Evolutionary conservation across 92 coral and sea anemone species (phyloP), one percentile per base, ranked within the genome.

Genomic region (Phymanthus crucifer): DNA sequence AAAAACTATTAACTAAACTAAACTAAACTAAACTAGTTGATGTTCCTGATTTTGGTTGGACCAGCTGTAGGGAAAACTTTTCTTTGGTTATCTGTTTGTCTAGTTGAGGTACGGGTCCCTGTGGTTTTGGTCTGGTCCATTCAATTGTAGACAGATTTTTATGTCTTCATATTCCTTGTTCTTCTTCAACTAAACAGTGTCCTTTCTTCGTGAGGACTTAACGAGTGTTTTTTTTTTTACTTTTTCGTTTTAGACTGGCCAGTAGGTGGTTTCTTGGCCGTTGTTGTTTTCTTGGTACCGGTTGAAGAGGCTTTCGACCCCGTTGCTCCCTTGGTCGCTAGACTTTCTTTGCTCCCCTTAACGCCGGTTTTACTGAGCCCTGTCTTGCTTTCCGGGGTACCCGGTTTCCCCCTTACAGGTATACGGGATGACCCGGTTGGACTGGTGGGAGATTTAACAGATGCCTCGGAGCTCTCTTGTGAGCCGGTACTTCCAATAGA

Each of bases 401-500:
- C 12, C 6, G 80, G 2, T 32, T 61, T 61, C 9, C 71, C 47
- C 40, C 35, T 78, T 8, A 73, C 45, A 11, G 80, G 80, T 56
- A 73, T 73, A 17, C 79, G 79, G 16, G 80, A 72, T 19, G 73
- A 26, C 17, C 68, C 65, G 3, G 86, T n/a, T n/a, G 84, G 34
- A 29, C 67, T 71, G 10, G 86, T 73, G 18, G 83, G 83, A 32
- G 84, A 80, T 38, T 80, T 80, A 9, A 48, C 9, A 32, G 79
- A 81, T 32, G 84, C 61, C 61, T 89, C 93, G 17, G 87, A 73
- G 50, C 88, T 88, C 18, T 89, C 93, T 58, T 72, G 84, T 2
- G 93, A 89, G 33, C 90, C 93, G 29, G 90, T 83, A 66, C 97
- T 92, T 1, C 94, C 97, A 52, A 92, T 67, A 8, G 97, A 92